These are phyloP conservation scores for Teleiodes luculella DNA, from an alignment of 2,888 invertebrate species.

Conservation along the genomic window DNA sequence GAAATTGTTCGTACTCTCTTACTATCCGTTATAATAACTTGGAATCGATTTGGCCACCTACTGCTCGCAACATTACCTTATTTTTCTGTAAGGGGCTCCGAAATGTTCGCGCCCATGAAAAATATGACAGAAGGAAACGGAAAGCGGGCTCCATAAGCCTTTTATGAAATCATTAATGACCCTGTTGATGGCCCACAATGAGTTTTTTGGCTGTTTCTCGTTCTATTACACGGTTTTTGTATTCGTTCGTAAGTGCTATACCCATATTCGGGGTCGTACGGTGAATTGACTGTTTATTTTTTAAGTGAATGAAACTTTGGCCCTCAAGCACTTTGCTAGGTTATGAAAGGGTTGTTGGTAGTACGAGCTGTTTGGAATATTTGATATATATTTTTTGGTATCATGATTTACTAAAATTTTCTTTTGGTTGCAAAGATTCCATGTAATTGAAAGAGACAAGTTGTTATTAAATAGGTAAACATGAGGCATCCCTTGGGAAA, in stretches of 20 bases:
- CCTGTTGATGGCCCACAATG: constrained; percentile 52
- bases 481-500: no score
- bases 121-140: constrained; percentile 63
- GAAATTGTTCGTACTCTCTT: not conserved
- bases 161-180: constrained; percentile 74
- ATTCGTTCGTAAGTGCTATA: constrained; percentile 41
- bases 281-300: constrained; percentile 13
- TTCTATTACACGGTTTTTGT: constrained; percentile 44
- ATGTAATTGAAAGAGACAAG: no score
- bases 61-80: constrained; percentile 34
- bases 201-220: constrained; percentile 50
- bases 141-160: constrained; percentile 63
- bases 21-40: constrained; percentile 19
- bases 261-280: constrained; percentile 21
- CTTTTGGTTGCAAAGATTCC: no score
- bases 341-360: not conserved
- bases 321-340: not conserved
- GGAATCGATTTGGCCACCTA: constrained; percentile 21
- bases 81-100: constrained; percentile 50
- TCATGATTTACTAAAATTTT: no score
- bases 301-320: constrained; percentile 9
- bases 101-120: constrained; percentile 63
- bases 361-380: no score
- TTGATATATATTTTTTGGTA: no score
- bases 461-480: no score